Base-by-base conservation (phyloP, 2,797 vertebrate genomes). In the Lepilemur ruficaudatus region DNA sequence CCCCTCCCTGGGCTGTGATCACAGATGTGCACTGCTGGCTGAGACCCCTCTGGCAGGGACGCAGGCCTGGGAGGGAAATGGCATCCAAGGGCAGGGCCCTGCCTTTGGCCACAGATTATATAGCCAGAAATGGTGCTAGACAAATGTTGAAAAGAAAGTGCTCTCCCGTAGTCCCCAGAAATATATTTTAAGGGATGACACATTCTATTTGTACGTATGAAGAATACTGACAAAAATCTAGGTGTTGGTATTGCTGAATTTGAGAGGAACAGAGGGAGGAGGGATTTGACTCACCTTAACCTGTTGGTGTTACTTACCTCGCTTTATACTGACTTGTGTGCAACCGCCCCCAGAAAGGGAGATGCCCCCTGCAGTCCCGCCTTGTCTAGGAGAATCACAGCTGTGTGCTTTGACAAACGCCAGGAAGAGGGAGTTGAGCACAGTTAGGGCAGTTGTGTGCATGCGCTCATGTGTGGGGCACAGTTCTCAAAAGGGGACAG, bases 111-210 rank as follows among this genome's bases (percentile, higher is more conserved):
- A 35, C 61, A 83, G 75, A 80, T 41, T 30, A 70, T 1, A 30
- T 1, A 28, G 83, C 25, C n/a, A 55, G n/a, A 96, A 84, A 87
- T n/a, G 46, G n/a, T 11, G 28, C n/a, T 76, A 91, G 90, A 55
- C 41, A 63, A 55, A 61, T 25, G 23, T n/a, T 81, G 72, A 83
- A 94, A 86, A 89, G 41, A 59, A 48, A 63, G 25, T 17, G 8
- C 20, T 63, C 13, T 57, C 5, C 17, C 13, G 13, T 35, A 5
- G 4, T 30, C 20, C 63, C 25, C 61, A 43, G 73, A 80, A 97
- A 81, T 63, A 25, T 22, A 30, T 80, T 38, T 81, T 85, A 61
- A 57, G 75, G 59, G 35, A 6, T 5, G 23, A 63, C 8, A 46
- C 50, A n/a, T 69, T 20, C 41, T 67, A 43, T 28, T 67, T 61